Percentiles rank a stretch among this genome's conserved stretches.
Evolutionary conservation across 2,888 invertebrate genomes (phyloP).

Genomic region (Aricia artaxerxes): DNA sequence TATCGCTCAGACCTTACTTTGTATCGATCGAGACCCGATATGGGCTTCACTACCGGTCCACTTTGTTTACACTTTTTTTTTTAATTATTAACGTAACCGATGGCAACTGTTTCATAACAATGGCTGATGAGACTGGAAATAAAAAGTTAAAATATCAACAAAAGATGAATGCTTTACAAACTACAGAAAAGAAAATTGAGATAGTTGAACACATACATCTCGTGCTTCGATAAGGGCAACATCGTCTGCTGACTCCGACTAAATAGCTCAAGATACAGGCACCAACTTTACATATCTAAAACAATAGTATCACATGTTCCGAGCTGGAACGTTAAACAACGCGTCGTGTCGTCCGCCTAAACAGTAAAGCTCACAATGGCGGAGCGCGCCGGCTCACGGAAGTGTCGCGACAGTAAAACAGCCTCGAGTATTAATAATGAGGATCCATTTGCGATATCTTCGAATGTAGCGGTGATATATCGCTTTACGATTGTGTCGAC

Average conservation of each 20-base stretch:
- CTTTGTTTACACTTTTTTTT: slow-evolving; percentile 49
- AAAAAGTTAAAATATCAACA: neutral
- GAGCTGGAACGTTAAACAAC: neutral
- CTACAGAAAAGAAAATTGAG: neutral
- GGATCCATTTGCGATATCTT: slow-evolving; percentile 40
- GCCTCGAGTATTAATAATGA: slow-evolving; percentile 63
- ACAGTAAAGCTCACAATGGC: slow-evolving; percentile 8
- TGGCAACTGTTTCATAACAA: slow-evolving; percentile 20
- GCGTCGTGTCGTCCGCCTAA: neutral
- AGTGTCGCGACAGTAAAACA: slow-evolving; percentile 37
- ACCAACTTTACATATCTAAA: neutral
- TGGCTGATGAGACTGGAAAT: neutral
- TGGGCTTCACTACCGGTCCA: slow-evolving; percentile 47
- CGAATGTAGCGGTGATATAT: slow-evolving; percentile 39
- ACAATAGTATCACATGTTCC: slow-evolving; percentile 6
- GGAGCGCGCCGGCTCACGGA: neutral
- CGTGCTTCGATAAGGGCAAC: neutral
- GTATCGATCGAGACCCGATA: slow-evolving; percentile 55
- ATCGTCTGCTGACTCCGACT: neutral
- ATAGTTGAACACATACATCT: neutral
- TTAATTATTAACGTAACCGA: slow-evolving; percentile 39
- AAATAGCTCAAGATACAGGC: slow-evolving; percentile 1
- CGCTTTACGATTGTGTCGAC: slow-evolving; percentile 39
- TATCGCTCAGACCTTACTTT: slow-evolving; percentile 48
- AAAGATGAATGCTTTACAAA: neutral